phyloP scores from a whole-genome alignment of 2,113 vertebrate genomes.

The Carlito syrichta region DNA sequence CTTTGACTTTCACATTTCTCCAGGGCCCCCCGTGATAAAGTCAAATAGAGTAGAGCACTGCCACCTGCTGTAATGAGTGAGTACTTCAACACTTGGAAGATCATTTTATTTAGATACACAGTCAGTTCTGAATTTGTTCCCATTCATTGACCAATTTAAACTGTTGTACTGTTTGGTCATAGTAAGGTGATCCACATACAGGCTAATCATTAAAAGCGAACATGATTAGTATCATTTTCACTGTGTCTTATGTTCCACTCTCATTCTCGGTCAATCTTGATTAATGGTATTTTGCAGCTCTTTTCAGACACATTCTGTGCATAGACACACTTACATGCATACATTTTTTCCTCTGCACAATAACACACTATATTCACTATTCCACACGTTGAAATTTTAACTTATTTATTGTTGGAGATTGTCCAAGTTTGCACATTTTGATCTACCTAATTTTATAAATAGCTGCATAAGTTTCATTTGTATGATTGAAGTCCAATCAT shows the following conservation, averaged over 20 bases:
- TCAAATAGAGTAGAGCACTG: not conserved
- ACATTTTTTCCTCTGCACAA: not conserved
- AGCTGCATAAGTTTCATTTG: not conserved
- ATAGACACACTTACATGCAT: not conserved
- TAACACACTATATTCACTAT: not conserved
- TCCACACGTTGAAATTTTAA: not conserved
- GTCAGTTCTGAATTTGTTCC: not conserved
- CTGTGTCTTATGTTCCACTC: too few species aligned
- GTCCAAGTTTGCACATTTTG: not conserved
- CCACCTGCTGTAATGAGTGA: constrained; percentile 39
- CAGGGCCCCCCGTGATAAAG: not conserved
- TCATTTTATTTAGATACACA: not conserved
- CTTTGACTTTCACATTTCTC: not conserved
- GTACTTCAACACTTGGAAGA: not conserved
- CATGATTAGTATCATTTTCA: not conserved
- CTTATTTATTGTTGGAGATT: not conserved
- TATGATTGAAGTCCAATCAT: not conserved
- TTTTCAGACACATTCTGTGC: not conserved
- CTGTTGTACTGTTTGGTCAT: not conserved
- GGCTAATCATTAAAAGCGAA: not conserved
- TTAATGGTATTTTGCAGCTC: not conserved
- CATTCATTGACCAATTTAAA: not conserved
- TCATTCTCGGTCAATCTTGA: not conserved
- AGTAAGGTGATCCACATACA: not conserved
- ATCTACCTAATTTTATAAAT: not conserved